Evolutionary conservation across 2,888 invertebrate genomes (phyloP).

Genomic region (Synanthedon myopaeformis): DNA sequence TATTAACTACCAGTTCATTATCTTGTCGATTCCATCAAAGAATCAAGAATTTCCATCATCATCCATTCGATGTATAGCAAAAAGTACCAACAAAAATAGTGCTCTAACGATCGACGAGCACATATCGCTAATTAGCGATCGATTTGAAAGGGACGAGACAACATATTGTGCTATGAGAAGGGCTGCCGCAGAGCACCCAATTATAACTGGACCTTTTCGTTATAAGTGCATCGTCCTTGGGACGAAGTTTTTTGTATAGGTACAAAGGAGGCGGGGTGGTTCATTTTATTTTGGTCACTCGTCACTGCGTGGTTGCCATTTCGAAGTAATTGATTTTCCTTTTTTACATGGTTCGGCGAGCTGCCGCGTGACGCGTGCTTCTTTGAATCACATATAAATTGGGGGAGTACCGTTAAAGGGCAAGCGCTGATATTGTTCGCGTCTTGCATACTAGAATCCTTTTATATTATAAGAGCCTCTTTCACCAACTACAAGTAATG

Average conservation of each 20-base stretch:
- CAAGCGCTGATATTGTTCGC: background rate
- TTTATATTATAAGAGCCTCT: background rate
- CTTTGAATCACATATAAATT: constrained; percentile 22
- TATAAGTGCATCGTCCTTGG: constrained; percentile 11
- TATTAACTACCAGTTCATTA: no score
- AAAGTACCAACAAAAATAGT: background rate
- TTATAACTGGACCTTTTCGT: constrained; percentile 16
- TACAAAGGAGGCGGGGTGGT: constrained; percentile 11
- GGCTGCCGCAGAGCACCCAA: constrained; percentile 23
- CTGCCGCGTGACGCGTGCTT: constrained; percentile 39
- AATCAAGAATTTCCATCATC: no score
- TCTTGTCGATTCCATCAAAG: no score
- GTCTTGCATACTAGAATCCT: background rate
- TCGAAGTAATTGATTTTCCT: constrained; percentile 64
- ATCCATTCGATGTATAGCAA: no score
- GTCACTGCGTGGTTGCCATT: constrained; percentile 39
- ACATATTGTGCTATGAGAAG: constrained; percentile 43
- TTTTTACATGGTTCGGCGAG: constrained; percentile 54
- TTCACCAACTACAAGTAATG: no score
- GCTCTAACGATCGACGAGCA: background rate
- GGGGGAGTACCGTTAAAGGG: constrained; percentile 10
- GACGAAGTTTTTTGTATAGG: background rate
- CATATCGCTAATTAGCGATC: constrained; percentile 46
- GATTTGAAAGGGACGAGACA: constrained; percentile 45
- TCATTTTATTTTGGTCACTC: constrained; percentile 26